Conservation (phyloP, 2,888 invertebrate genomes). For the Papilio protenor region DNA sequence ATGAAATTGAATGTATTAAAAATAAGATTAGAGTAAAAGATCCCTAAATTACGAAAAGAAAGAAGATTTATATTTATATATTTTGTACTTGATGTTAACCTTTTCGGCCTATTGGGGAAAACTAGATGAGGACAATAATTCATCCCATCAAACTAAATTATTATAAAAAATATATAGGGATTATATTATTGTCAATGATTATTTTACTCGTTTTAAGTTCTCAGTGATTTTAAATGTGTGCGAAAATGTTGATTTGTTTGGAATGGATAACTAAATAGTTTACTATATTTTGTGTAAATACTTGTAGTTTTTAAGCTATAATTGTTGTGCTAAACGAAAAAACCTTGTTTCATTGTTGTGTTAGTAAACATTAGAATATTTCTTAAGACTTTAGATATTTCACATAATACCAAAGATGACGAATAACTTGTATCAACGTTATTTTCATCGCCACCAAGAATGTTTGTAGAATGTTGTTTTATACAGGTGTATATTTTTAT, state of each 20-base stretch:
- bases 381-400: not conserved
- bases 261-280: not conserved
- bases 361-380: not conserved
- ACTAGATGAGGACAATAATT: constrained; percentile 42
- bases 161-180: not conserved
- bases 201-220: not conserved
- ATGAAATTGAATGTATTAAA: not conserved
- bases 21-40: not conserved
- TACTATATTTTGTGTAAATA: not conserved
- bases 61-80: constrained; percentile 47
- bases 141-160: constrained; percentile 39
- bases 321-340: not conserved
- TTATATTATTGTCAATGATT: not conserved
- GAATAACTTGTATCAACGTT: not conserved
- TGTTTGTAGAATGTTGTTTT: not conserved
- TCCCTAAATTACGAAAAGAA: constrained; percentile 15
- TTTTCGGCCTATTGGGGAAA: constrained; percentile 58
- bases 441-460: not conserved
- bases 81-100: constrained; percentile 54
- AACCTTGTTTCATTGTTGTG: not conserved
- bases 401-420: not conserved
- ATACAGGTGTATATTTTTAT: not conserved
- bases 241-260: not conserved
- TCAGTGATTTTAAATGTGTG: not conserved
- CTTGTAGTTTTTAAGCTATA: not conserved